These are phyloP conservation scores for Protula sp. DNA, from an alignment of 2,888 invertebrate species.

Conservation along the genomic window DNA sequence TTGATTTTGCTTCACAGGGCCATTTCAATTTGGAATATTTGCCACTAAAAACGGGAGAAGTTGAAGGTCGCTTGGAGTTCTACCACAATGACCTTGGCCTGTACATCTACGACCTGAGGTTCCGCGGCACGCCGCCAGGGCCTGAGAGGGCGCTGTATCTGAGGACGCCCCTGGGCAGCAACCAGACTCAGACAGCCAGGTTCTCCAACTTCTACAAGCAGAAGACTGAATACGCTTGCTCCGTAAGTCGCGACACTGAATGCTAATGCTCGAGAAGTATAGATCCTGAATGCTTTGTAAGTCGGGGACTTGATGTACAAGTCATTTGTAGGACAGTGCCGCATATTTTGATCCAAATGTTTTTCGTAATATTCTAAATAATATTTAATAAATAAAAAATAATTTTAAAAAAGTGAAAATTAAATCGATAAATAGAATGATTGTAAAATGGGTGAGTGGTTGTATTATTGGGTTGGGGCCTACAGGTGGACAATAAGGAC, in stretches of 20 bases:
- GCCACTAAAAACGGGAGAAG: slow-evolving; percentile 50
- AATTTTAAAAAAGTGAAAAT: too few species aligned
- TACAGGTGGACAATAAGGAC: slow-evolving; percentile 51
- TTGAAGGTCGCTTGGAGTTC: slow-evolving; percentile 46
- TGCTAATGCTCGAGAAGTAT: too few species aligned
- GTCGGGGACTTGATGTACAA: too few species aligned
- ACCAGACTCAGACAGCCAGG: slow-evolving; percentile 41
- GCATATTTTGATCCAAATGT: too few species aligned
- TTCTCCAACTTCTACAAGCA: slow-evolving; percentile 54
- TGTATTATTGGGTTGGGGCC: too few species aligned
- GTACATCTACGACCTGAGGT: slow-evolving; percentile 49
- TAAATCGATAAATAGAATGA: too few species aligned
- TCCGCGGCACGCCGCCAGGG: slow-evolving; percentile 47
- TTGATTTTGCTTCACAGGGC: slow-evolving; percentile 31
- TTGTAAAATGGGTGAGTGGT: too few species aligned
- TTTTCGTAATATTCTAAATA: too few species aligned
- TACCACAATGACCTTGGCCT: slow-evolving; percentile 48
- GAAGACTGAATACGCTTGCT: slow-evolving; percentile 53
- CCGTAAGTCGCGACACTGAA: too few species aligned
- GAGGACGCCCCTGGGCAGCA: slow-evolving; percentile 46
- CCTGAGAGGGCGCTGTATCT: slow-evolving; percentile 51
- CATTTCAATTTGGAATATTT: slow-evolving; percentile 51
- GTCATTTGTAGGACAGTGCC: too few species aligned
- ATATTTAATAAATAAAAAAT: too few species aligned
- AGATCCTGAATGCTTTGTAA: too few species aligned